These are phyloP conservation scores for Mythimna pallens DNA, from an alignment of 2,888 invertebrate genomes.

Conservation along the genomic window DNA sequence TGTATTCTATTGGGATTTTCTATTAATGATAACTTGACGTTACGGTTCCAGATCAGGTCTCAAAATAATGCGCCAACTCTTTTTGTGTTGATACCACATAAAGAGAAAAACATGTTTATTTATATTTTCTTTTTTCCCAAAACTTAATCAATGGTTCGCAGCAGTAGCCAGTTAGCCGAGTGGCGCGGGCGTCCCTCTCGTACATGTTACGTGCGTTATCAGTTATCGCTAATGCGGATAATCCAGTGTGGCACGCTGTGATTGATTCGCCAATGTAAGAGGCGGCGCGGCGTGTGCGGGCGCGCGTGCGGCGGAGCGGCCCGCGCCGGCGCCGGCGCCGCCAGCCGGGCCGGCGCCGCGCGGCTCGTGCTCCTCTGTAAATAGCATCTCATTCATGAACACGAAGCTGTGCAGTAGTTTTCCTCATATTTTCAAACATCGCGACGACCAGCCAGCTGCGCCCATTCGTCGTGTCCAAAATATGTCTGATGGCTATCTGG, in stretches of 20 bases:
- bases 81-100: neutral
- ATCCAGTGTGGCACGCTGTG: conserved; percentile 39
- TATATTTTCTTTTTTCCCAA: neutral
- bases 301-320: neutral
- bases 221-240: conserved; percentile 48
- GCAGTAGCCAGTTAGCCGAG: neutral
- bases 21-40: neutral
- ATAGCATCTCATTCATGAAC: conserved; percentile 1
- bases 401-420: conserved; percentile 1
- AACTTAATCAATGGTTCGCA: neutral
- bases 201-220: conserved; percentile 32
- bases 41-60: no score
- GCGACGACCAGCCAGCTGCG: neutral
- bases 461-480: neutral
- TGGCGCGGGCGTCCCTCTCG: neutral
- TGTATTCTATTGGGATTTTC: neutral
- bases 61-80: neutral
- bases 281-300: neutral
- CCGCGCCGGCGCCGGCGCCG: no score
- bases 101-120: neutral
- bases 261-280: conserved; percentile 46
- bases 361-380: neutral
- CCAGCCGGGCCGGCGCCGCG: neutral
- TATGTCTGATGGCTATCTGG: neutral
- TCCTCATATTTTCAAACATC: neutral